Base-by-base conservation (phyloP, 2,797 vertebrate genomes). In the Propithecus perrieri region DNA sequence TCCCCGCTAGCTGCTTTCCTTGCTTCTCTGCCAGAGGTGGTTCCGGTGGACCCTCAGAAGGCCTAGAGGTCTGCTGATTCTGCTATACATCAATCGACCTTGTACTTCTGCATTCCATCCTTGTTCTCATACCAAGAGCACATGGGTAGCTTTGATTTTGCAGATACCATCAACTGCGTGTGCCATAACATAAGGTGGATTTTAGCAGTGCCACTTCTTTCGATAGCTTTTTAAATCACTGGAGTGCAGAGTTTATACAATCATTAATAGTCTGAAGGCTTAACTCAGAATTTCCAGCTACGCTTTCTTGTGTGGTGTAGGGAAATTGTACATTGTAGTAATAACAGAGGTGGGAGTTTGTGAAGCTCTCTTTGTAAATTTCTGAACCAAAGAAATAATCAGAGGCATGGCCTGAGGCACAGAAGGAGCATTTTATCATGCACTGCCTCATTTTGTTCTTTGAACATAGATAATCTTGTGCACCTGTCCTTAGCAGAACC, bases 291-390 rank as follows among this genome's bases (percentile, higher is more conserved):
- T 83, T 86, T 94, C 79, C 50, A 15, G 59, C 65, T 91, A 50
- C 0, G 10, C 71, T 89, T 91, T 87, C 65, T 95, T 81, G 35
- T 67, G 55, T 46, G 72, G 63, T 74, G 30, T 41, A 30, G 83
- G 94, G 86, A 94, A 97, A 84, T 93, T 1, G 0, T 57, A 22
- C 53, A 28, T 75, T 11, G 30, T 81, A 48, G 48, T 85, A 95
- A 93, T 96, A 93, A 94, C 86, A 92, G 72, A 78, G 28, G 86
- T 35, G 46, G 57, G 69, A 78, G 75, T 78, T 81, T 94, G 55
- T 91, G 87, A 94, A 76, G 80, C 79, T 84, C 78, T 75, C 75
- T 97, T 96, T 96, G 93, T 97, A 96, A 95, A 97, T 96, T 94
- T 96, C 67, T 83, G 86, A 72, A 93, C 83, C 93, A 97, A 96